Evolutionary conservation across 2,113 vertebrate genomes (phyloP), one percentile per base, ranked within the genome.

Genomic region (Xenopus borealis): DNA sequence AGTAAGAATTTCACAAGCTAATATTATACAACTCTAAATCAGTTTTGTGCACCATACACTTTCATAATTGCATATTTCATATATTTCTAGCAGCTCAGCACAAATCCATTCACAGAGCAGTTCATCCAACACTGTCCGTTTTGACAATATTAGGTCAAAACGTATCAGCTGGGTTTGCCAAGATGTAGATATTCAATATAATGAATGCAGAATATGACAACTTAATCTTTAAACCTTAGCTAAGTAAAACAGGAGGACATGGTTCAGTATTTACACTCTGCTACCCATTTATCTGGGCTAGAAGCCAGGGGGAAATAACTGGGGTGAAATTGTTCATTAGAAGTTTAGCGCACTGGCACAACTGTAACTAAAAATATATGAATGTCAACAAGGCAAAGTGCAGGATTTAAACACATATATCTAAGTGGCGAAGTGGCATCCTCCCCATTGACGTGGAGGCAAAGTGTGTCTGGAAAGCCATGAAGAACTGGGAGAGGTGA

Each of bases 221-320:
- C 1, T 61, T 8, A 61, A 61, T 61, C 20, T 18, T 61, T 23
- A 19, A 61, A 7, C 58, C 18, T 61, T 27, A 12, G 19, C 18
- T 11, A 50, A 55, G 17, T 40, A 69, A 52, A 53, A 53, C 46
- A 67, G 18, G 18, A 67, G 65, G 44, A 27, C 16, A 12, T 57
- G 27, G 50, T 17, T 57, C 11, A 57, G 27, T 40, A 57, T 69
- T 69, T 33, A 57, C 10, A 69, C 67, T 58, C 27, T 27, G 23
- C 44, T 58, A 19, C 44, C 23, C 65, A 67, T 50, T 50, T 50
- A 52, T 52, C 67, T 69, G 52, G 52, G 53, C n/a, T 27, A 69
- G 27, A 14, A 19, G 67, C 67, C 67, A 27, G 23, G 23, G 23
- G 1, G 23, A 27, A 27, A 27, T 27, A 27, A 27, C 23, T 27